Conservation (phyloP, 1,140 invertebrate genomes). For the Drosophila varians region DNA sequence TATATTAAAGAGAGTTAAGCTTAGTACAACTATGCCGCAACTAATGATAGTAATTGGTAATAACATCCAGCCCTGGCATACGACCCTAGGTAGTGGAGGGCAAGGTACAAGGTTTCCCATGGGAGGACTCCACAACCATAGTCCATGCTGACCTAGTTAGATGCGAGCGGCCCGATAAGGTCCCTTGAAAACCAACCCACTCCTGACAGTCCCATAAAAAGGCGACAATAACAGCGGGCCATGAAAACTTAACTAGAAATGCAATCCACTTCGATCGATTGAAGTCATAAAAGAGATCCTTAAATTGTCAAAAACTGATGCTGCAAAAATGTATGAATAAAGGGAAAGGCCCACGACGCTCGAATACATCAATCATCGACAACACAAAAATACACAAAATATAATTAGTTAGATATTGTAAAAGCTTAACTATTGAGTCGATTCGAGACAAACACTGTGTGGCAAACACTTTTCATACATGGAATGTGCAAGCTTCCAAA, state of each 20-base stretch:
- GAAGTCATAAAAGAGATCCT: constrained; percentile 63
- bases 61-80: constrained; percentile 4
- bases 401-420: too few relatives aligned
- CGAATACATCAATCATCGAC: constrained; percentile 65
- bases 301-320: constrained; percentile 54
- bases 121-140: constrained; percentile 29
- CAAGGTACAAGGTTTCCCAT: constrained; percentile 21
- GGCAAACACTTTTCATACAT: constrained; percentile 76
- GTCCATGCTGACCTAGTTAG: constrained; percentile 65
- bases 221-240: constrained; percentile 54
- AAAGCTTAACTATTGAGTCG: not conserved
- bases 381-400: too few relatives aligned
- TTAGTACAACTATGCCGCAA: constrained; percentile 61
- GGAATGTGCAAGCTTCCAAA: constrained; percentile 66
- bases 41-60: constrained; percentile 61
- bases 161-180: constrained; percentile 49
- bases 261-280: constrained; percentile 79
- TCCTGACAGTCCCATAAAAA: constrained; percentile 17
- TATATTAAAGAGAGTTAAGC: constrained; percentile 60
- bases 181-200: constrained; percentile 4
- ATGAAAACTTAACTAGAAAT: constrained; percentile 65
- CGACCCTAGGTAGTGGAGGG: constrained; percentile 44
- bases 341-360: constrained; percentile 22
- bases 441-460: constrained; percentile 10
- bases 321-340: constrained; percentile 61